Evolutionary conservation across 2,888 invertebrate genomes (phyloP).

Genomic region (Cephus sareptanus): DNA sequence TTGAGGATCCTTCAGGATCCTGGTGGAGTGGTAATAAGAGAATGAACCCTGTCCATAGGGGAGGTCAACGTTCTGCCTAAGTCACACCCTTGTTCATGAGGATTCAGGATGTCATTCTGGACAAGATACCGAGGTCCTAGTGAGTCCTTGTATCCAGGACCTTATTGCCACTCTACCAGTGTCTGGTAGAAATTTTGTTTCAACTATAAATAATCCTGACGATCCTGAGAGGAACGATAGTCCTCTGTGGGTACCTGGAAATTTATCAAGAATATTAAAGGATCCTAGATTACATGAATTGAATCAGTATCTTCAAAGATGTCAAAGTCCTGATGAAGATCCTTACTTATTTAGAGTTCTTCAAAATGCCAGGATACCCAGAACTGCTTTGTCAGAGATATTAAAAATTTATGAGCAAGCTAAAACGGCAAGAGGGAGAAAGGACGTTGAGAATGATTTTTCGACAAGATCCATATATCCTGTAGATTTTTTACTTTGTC

Average conservation of each 20-base stretch:
- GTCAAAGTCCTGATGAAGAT: background rate
- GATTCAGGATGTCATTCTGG: background rate
- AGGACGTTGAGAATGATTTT: background rate
- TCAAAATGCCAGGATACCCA: background rate
- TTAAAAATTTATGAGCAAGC: background rate
- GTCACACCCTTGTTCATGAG: background rate
- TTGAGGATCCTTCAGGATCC: constrained; percentile 19
- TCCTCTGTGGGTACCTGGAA: background rate
- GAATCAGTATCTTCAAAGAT: background rate
- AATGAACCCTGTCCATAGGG: constrained; percentile 26
- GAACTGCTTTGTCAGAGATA: background rate
- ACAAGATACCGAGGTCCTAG: background rate
- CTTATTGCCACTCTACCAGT: constrained; percentile 21
- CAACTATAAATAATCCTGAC: background rate
- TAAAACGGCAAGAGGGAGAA: background rate
- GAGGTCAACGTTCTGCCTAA: constrained; percentile 12
- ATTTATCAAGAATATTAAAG: background rate
- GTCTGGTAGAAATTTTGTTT: background rate
- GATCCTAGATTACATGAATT: background rate
- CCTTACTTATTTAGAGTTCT: background rate
- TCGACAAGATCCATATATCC: background rate
- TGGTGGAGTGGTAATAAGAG: constrained; percentile 24
- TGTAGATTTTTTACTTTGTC: background rate
- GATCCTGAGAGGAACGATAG: constrained; percentile 8
- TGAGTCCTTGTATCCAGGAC: background rate